phyloP scores from a whole-genome alignment of 37 sponge, comb jelly and placozoan species.

The Halichondria panicea region DNA sequence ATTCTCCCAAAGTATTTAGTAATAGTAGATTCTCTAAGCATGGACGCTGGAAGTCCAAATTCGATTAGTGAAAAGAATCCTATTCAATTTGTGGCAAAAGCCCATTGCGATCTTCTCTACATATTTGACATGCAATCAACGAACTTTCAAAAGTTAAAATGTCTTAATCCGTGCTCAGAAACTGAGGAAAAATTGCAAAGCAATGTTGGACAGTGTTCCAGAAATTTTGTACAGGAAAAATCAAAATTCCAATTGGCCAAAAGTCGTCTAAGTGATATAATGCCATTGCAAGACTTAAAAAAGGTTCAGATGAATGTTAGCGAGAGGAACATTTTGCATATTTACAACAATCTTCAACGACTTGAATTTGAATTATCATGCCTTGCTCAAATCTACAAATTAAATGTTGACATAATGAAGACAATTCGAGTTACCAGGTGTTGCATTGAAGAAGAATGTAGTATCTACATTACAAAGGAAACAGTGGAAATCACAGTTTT shows the following conservation, averaged over 20 bases:
- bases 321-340: conserved; percentile 16
- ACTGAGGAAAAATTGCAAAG: conserved; percentile 32
- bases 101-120: conserved; percentile 42
- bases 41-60: conserved; percentile 9
- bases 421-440: conserved; percentile 9
- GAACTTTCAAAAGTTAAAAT: conserved; percentile 47
- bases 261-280: conserved; percentile 15
- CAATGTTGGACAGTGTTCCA: conserved; percentile 17
- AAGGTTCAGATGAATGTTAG: conserved; percentile 13
- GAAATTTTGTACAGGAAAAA: conserved; percentile 52
- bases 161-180: conserved; percentile 19
- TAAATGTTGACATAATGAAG: conserved; percentile 9
- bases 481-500: conserved; percentile 12
- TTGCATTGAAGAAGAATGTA: conserved; percentile 40
- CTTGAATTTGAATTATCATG: conserved; percentile 39
- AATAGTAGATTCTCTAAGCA: conserved; percentile 28
- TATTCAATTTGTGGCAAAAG: conserved; percentile 16
- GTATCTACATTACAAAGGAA: conserved; percentile 2
- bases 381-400: conserved; percentile 9
- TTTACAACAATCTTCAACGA: conserved; percentile 34
- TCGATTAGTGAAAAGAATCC: conserved; percentile 5
- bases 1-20: conserved; percentile 29
- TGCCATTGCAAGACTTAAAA: conserved; percentile 26
- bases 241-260: conserved; percentile 22
- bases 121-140: conserved; percentile 35